Conservation (phyloP, 2,113 vertebrate species). For the Cyprinodon brontotheroides region DNA sequence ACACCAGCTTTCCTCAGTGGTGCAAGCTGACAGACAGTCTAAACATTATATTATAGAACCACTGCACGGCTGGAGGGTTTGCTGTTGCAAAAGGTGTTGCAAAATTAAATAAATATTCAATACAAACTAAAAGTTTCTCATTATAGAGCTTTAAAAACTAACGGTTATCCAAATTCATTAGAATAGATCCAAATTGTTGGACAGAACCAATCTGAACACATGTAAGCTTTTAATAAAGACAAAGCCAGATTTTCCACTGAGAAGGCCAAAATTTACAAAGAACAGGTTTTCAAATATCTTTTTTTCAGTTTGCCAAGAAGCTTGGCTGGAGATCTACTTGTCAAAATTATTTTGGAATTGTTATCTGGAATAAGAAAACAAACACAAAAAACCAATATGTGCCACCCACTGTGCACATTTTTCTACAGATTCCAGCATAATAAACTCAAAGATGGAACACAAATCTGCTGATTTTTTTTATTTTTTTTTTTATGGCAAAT, state of each 20-base stretch:
- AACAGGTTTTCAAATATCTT: conserved; percentile 44
- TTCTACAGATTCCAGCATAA: conserved; percentile 15
- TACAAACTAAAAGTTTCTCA: conserved; percentile 19
- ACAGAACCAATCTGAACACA: conserved; percentile 42
- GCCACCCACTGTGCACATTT: conserved; percentile 35
- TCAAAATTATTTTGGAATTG: conserved; percentile 49
- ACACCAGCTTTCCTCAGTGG: conserved; percentile 32
- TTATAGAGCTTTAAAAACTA: conserved; percentile 1
- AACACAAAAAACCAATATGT: conserved; percentile 40
- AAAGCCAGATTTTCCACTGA: conserved; percentile 45
- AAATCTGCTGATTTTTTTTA: neutral
- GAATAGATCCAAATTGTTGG: conserved; percentile 31
- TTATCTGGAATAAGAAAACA: conserved; percentile 38
- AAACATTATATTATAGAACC: conserved; percentile 31
- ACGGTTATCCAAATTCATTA: neutral
- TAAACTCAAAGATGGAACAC: conserved; percentile 21
- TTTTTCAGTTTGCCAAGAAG: conserved; percentile 45
- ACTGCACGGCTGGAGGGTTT: conserved; percentile 19
- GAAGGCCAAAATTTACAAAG: conserved; percentile 48
- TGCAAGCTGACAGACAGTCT: conserved; percentile 48
- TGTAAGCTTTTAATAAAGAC: conserved; percentile 39
- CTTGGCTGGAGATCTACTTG: conserved; percentile 46
- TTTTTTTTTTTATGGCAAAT: conserved; percentile 7
- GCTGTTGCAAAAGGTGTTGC: conserved; percentile 21
- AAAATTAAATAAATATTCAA: conserved; percentile 9